Percentiles rank a stretch among this genome's conserved stretches.
phyloP scores from a whole-genome alignment of 2,113 vertebrate species.

The Cololabis saira region DNA sequence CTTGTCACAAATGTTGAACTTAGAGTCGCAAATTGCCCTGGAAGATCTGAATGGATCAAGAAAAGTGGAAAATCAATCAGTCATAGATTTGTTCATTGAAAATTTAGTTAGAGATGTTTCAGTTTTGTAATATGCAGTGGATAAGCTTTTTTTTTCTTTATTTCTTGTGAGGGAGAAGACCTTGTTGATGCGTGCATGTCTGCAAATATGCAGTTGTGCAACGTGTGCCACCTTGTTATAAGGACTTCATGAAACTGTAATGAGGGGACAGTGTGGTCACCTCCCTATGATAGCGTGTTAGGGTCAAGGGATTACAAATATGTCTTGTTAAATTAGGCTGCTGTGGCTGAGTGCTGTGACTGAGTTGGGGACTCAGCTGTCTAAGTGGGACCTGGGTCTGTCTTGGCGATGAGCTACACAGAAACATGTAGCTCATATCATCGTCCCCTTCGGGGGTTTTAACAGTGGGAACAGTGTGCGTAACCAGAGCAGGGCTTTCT shows the following conservation, averaged over 20 bases:
- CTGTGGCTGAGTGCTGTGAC: slow-evolving; percentile 70
- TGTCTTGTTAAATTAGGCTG: slow-evolving; percentile 76
- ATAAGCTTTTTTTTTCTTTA: background rate
- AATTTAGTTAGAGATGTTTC: background rate
- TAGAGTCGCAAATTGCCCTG: background rate
- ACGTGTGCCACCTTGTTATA: slow-evolving; percentile 42
- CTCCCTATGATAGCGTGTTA: slow-evolving; percentile 51
- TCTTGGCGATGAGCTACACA: slow-evolving; percentile 58
- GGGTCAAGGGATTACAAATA: slow-evolving; percentile 72
- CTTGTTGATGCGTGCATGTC: slow-evolving; percentile 8
- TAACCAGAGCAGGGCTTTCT: slow-evolving; percentile 4
- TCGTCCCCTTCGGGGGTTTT: slow-evolving; percentile 48
- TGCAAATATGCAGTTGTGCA: slow-evolving; percentile 32
- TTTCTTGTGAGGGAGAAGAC: background rate
- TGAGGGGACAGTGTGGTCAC: slow-evolving; percentile 52
- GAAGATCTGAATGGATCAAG: background rate
- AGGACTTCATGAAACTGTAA: slow-evolving; percentile 55
- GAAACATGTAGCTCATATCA: slow-evolving; percentile 50
- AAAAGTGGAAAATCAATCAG: slow-evolving; percentile 9
- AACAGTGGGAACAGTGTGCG: slow-evolving; percentile 1
- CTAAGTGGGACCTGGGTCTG: slow-evolving; percentile 57
- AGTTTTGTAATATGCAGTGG: slow-evolving; percentile 1
- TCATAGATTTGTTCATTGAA: slow-evolving; percentile 8
- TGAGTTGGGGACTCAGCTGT: slow-evolving; percentile 72
- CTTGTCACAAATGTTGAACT: background rate